Conservation (phyloP, 92 coral and sea anemone genomes). For the Epizoanthus stellaris region DNA sequence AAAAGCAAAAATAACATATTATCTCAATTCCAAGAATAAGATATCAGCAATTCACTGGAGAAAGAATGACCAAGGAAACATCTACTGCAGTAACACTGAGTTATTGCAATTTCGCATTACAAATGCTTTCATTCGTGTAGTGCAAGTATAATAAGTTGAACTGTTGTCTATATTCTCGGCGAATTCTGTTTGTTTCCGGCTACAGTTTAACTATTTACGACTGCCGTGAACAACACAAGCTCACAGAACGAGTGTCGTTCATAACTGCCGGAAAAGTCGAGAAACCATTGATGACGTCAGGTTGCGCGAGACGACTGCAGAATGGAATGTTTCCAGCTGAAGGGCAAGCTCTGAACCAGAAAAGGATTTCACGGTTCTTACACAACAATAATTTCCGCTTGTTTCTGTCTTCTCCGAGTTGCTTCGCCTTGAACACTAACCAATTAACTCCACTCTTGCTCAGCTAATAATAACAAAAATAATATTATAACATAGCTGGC, state of each 20-base stretch:
- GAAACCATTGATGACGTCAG: conserved; percentile 26
- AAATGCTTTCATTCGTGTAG: background rate
- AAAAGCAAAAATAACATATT: background rate
- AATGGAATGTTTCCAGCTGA: background rate
- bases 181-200: no score
- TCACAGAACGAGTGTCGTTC: background rate
- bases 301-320: conserved; percentile 26
- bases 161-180: background rate
- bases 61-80: background rate
- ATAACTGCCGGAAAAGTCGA: no score
- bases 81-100: no score
- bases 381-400: no score
- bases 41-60: background rate
- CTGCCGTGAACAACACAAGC: background rate
- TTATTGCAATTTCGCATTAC: background rate
- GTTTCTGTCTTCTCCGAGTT: no score
- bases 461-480: no score
- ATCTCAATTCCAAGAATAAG: background rate
- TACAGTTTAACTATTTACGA: background rate
- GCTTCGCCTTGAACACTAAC: no score
- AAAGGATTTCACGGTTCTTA: no score
- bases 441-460: no score
- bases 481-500: no score
- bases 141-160: background rate
- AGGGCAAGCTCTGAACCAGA: no score